Conservation (phyloP, 2,888 invertebrate genomes). For the Dugesia japonica region DNA sequence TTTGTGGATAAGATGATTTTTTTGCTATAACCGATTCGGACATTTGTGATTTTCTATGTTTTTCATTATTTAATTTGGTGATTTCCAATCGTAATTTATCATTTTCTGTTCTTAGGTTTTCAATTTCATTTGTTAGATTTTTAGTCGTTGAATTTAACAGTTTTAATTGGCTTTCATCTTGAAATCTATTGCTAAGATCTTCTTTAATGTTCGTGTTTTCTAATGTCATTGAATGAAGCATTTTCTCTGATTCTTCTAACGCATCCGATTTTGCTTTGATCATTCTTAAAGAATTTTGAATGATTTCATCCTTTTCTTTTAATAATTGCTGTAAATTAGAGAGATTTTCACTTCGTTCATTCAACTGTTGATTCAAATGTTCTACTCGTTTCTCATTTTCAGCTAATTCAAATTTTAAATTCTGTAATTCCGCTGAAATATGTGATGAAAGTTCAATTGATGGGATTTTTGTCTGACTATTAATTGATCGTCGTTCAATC, state of each 20-base stretch:
- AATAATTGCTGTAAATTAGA: background rate
- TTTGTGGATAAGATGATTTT: background rate
- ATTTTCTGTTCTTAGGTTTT: background rate
- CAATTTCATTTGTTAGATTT: background rate
- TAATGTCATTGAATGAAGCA: background rate
- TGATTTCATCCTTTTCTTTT: background rate
- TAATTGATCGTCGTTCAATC: background rate
- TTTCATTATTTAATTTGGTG: background rate
- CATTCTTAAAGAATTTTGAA: background rate
- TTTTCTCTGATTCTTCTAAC: background rate
- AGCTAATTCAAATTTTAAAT: background rate
- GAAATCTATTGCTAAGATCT: background rate
- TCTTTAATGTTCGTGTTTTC: constrained; percentile 4
- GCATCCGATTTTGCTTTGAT: background rate
- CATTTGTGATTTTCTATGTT: background rate
- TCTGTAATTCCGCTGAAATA: background rate
- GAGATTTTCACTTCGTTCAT: constrained; percentile 5
- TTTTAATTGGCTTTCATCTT: constrained; percentile 1
- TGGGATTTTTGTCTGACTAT: background rate
- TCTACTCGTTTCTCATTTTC: background rate
- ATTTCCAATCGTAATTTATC: background rate
- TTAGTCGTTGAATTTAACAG: background rate
- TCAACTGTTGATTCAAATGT: background rate
- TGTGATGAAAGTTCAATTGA: background rate
- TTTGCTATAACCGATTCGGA: background rate